Evolutionary conservation across 2,797 vertebrate species (phyloP).

Genomic region (Sebastes paucispinis): DNA sequence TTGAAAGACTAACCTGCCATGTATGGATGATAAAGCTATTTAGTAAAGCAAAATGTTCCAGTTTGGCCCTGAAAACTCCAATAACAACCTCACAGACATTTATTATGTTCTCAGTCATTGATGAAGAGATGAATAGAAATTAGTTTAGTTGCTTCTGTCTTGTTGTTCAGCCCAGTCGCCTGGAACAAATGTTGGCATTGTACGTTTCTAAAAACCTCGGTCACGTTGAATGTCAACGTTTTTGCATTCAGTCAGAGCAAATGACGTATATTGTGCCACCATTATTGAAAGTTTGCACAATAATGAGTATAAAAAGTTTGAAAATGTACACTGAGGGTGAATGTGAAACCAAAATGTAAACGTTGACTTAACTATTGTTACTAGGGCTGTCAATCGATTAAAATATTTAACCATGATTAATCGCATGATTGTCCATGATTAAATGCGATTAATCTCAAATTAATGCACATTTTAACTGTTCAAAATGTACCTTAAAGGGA

Average conservation of each 20-base stretch:
- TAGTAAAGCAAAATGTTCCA: slow-evolving; percentile 33
- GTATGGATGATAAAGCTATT: slow-evolving; percentile 28
- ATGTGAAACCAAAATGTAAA: not conserved
- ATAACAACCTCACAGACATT: slow-evolving; percentile 33
- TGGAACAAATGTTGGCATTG: too few relatives aligned
- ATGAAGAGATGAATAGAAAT: slow-evolving; percentile 6
- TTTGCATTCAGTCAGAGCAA: not conserved
- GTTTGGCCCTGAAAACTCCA: slow-evolving; percentile 21
- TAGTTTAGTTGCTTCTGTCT: slow-evolving; percentile 15
- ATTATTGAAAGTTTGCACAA: not conserved
- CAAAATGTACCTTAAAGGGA: too few relatives aligned
- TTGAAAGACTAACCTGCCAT: slow-evolving; percentile 34
- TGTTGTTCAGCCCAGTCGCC: not conserved
- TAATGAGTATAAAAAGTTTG: not conserved
- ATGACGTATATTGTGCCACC: fast-evolving
- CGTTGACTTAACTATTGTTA: too few relatives aligned
- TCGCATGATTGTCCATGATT: too few relatives aligned
- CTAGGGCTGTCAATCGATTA: too few relatives aligned
- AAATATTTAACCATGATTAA: too few relatives aligned
- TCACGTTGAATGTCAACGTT: too few relatives aligned
- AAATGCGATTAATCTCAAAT: too few relatives aligned
- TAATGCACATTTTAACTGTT: too few relatives aligned
- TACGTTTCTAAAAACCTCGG: too few relatives aligned
- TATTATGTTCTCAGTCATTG: slow-evolving; percentile 31
- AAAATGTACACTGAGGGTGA: not conserved